Percentiles rank a stretch among this genome's conserved stretches.
These are phyloP conservation scores for Cyclargus thomasi DNA, from an alignment of 1,140 invertebrate genomes.

Conservation along the genomic window DNA sequence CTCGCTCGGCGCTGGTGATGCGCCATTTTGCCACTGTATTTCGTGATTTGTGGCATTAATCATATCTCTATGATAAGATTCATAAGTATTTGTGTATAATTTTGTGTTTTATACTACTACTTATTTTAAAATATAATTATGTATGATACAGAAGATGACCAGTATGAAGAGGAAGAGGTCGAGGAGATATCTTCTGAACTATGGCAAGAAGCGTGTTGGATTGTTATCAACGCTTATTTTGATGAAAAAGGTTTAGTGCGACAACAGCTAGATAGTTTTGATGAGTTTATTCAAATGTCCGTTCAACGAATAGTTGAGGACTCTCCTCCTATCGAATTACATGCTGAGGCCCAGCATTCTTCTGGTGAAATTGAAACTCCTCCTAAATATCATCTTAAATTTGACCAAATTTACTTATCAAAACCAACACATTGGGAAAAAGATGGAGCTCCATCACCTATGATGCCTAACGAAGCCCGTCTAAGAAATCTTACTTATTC, in stretches of 20 bases:
- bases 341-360: constrained; percentile 97
- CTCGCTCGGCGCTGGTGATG: neutral
- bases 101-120: neutral
- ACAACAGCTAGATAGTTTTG: constrained; percentile 98
- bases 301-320: constrained; percentile 99
- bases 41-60: neutral
- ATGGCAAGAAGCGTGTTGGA: constrained; percentile 99
- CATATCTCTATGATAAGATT: neutral
- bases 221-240: constrained; percentile 99
- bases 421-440: constrained; percentile 99
- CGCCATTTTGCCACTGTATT: neutral
- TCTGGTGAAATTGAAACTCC: constrained; percentile 94
- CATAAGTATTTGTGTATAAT: neutral
- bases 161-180: constrained; percentile 85
- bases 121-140: constrained; percentile 31
- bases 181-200: constrained; percentile 95
- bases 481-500: constrained; percentile 94
- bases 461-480: constrained; percentile 99
- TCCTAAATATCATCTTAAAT: constrained; percentile 93
- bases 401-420: constrained; percentile 99
- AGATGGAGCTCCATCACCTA: constrained; percentile 97
- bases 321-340: constrained; percentile 96
- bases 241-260: constrained; percentile 99
- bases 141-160: constrained; percentile 76
- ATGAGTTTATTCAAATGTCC: constrained; percentile 99